These are phyloP conservation scores for Hippasteria phrygiana DNA, from an alignment of 53 echinoderm and acorn worm species.

Conservation along the genomic window DNA sequence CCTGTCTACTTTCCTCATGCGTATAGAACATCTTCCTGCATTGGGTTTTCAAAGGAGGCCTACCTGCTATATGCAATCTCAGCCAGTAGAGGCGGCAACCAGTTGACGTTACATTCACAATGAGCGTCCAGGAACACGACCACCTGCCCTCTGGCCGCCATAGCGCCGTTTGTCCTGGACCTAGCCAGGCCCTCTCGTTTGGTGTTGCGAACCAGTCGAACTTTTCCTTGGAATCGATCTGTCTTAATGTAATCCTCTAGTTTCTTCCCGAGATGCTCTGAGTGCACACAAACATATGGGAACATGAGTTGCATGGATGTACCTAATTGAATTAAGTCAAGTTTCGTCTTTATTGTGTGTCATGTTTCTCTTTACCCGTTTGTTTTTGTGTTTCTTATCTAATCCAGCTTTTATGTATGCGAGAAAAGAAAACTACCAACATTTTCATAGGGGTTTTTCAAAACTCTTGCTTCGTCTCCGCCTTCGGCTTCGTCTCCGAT, in stretches of 20 bases:
- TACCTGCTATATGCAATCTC: conserved; percentile 93
- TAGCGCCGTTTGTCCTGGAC: conserved; percentile 86
- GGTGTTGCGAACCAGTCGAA: conserved; percentile 78
- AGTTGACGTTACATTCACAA: conserved; percentile 91
- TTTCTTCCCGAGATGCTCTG: conserved; percentile 76
- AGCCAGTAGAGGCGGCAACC: conserved; percentile 87
- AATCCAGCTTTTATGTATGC: too few relatives aligned
- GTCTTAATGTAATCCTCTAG: conserved; percentile 82
- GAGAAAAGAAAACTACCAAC: too few relatives aligned
- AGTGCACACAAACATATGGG: background rate
- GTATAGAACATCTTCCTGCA: too few relatives aligned
- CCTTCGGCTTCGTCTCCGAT: too few relatives aligned
- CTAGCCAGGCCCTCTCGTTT: conserved; percentile 90
- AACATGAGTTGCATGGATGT: too few relatives aligned
- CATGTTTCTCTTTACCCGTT: too few relatives aligned
- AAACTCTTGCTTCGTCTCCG: too few relatives aligned
- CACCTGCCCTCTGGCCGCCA: conserved; percentile 75
- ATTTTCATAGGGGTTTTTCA: too few relatives aligned
- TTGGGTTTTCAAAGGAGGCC: background rate
- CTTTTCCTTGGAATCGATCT: conserved; percentile 79
- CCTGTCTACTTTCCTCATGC: too few relatives aligned
- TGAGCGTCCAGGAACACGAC: conserved; percentile 94
- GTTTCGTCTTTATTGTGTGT: too few relatives aligned
- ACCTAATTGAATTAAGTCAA: too few relatives aligned
- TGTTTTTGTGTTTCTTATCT: too few relatives aligned